A percentile compares a stretch with the other conserved stretches of the same genome.
phyloP scores from a whole-genome alignment of 2,113 vertebrate species.

The Leptobrachium ailaonicum region DNA sequence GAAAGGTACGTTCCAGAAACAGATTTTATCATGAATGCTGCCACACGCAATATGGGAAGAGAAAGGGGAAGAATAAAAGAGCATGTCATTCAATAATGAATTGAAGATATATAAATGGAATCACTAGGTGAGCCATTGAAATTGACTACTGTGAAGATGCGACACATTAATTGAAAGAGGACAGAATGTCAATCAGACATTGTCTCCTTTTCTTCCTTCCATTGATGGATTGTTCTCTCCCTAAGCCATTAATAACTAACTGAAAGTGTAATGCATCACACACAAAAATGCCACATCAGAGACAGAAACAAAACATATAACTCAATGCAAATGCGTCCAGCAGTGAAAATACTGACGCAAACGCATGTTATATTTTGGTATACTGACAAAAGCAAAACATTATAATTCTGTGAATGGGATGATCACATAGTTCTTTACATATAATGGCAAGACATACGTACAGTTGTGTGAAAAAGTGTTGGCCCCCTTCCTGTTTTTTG shows the following conservation, averaged over 20 bases:
- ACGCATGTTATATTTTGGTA: no score
- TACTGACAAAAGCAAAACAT: no score
- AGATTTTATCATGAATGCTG: slow-evolving; percentile 2
- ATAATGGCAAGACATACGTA: no score
- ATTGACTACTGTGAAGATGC: slow-evolving; percentile 2
- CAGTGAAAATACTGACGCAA: no score
- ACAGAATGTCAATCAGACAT: not conserved
- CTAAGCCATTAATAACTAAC: not conserved
- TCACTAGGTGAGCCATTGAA: slow-evolving; percentile 10
- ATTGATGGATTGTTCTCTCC: not conserved
- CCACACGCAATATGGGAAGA: slow-evolving; percentile 4
- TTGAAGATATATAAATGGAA: not conserved
- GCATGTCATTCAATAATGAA: slow-evolving; percentile 19
- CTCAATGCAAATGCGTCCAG: no score
- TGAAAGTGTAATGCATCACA: no score
- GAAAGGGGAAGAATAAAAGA: slow-evolving; percentile 11
- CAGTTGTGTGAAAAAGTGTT: no score
- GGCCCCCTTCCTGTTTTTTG: no score
- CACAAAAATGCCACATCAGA: not conserved
- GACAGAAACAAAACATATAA: not conserved
- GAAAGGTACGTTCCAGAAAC: not conserved
- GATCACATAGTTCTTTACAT: no score
- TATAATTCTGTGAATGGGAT: no score
- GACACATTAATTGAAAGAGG: not conserved
- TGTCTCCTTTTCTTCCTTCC: not conserved